Evolutionary conservation across 2,888 invertebrate species (phyloP).

Genomic region (Neoitamus cyanurus): DNA sequence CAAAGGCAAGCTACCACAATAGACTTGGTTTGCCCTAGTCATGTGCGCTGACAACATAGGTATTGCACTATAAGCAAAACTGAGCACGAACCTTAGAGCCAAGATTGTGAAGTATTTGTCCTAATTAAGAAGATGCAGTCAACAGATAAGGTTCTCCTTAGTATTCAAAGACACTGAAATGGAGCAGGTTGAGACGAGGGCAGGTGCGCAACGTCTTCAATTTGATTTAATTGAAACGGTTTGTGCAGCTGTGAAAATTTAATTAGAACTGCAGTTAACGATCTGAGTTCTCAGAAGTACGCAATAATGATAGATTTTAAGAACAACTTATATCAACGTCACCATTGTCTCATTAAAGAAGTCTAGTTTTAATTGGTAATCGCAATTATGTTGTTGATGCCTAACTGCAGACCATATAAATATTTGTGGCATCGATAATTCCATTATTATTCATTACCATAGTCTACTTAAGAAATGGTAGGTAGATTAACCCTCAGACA

Average conservation of each 20-base stretch:
- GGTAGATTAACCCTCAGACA: no score
- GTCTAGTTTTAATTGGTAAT: background rate
- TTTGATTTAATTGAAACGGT: background rate
- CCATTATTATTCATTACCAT: no score
- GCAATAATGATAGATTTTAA: background rate
- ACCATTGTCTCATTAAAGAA: background rate
- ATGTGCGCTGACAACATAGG: background rate
- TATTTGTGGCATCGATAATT: no score
- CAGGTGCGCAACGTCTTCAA: background rate
- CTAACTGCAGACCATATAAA: no score
- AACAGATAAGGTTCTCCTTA: background rate
- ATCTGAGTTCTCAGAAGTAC: background rate
- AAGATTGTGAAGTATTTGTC: background rate
- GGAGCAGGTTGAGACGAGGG: background rate
- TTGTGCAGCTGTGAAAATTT: background rate
- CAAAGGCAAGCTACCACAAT: background rate
- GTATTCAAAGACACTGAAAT: background rate
- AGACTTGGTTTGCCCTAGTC: background rate
- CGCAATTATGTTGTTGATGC: no score
- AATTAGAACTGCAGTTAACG: background rate
- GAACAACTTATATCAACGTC: background rate
- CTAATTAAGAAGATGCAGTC: constrained; percentile 1
- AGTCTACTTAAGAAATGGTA: no score
- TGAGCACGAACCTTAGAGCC: background rate
- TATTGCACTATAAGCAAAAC: background rate